Conservation (phyloP, 2,888 invertebrate species). For the Amiota mariae region DNA sequence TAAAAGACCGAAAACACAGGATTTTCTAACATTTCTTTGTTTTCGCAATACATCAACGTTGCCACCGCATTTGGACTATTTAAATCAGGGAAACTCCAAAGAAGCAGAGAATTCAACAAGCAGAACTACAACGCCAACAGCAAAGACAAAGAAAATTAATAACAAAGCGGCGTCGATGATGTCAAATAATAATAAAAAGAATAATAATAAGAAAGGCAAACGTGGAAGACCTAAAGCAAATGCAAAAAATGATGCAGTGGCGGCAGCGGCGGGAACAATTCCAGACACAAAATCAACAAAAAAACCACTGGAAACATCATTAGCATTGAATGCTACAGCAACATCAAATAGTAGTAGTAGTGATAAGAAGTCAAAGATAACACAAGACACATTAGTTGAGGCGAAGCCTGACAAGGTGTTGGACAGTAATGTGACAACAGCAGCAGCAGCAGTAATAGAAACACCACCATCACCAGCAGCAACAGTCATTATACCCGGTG, state of each 20-base stretch:
- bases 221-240: conserved; percentile 40
- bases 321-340: conserved; percentile 40
- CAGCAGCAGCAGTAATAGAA: conserved; percentile 11
- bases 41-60: conserved; percentile 84
- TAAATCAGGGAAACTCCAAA: conserved; percentile 74
- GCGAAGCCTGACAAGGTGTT: conserved; percentile 48
- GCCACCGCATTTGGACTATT: conserved; percentile 83
- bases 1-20: conserved; percentile 86
- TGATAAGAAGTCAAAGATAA: conserved; percentile 56
- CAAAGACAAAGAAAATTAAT: conserved; percentile 21
- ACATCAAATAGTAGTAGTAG: conserved; percentile 46
- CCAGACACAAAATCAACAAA: conserved; percentile 44
- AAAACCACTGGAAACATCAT: conserved; percentile 41
- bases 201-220: conserved; percentile 44
- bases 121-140: conserved; percentile 48
- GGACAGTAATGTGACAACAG: conserved; percentile 53
- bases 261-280: conserved; percentile 54
- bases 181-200: conserved; percentile 53
- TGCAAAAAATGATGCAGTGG: conserved; percentile 1
- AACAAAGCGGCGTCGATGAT: conserved; percentile 32
- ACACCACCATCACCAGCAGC: conserved; percentile 31
- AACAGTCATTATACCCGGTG: conserved; percentile 73
- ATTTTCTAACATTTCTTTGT: conserved; percentile 88
- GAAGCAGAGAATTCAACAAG: conserved; percentile 52
- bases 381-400: conserved; percentile 25